Evolutionary conservation across 2,888 invertebrate genomes (phyloP), one percentile per base, ranked within the genome.

Genomic region (Pseudoips prasinana): DNA sequence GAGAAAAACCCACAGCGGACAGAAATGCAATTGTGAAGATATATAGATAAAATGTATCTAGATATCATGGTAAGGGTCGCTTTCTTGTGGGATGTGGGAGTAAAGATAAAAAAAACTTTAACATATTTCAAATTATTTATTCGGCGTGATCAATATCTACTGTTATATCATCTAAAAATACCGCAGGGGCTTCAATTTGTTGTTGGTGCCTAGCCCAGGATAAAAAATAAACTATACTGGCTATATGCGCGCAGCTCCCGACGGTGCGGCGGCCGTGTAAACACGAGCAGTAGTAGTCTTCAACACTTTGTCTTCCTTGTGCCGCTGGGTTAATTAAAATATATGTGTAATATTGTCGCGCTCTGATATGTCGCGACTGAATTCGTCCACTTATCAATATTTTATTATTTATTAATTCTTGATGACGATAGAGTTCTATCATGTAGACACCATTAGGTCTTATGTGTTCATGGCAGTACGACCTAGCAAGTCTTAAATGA

Each of bases 211-310:
- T 7, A 18, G 23, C 23, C 30, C 30, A 30, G 8, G 30, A 22
- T 23, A 30, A 23, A 30, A 23, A 30, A 17, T 30, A 30, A 6
- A 30, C 30, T 7, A 30, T 7, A 9, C 30, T 23, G 9, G 17
- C 30, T 11, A 30, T 30, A 9, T 30, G 30, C 8, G 30, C 30
- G 23, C 30, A 22, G n/a, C n/a, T n/a, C n/a, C n/a, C n/a, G n/a
- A n/a, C n/a, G n/a, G n/a, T n/a, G n/a, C n/a, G n/a, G n/a, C n/a
- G n/a, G n/a, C n/a, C n/a, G n/a, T n/a, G n/a, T n/a, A n/a, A n/a
- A n/a, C n/a, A n/a, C n/a, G n/a, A 29, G 20, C 29, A 34, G 34
- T 34, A 34, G 20, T 34, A 34, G 8, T 19, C 29, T 14, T 34
- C 34, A 8, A 34, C 10, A 8, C 34, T 34, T 18, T 28, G 10